Evolutionary conservation across 2,888 invertebrate genomes (phyloP).

Genomic region (Conops quadrifasciatus): DNA sequence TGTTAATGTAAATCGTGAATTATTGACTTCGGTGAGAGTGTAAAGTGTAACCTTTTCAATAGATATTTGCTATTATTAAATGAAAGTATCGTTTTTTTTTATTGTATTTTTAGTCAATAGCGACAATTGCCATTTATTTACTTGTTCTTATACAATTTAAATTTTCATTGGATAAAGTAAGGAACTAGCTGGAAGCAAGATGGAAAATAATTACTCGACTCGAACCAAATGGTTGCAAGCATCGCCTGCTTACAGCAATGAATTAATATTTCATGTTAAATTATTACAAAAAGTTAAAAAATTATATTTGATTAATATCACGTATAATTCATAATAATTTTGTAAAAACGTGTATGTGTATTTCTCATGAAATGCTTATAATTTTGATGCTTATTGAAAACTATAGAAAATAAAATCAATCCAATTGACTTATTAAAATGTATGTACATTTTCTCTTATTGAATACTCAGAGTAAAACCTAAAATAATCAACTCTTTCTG

Average conservation of each 20-base stretch:
- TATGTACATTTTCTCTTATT: too few species aligned
- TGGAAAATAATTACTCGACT: neutral
- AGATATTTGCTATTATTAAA: neutral
- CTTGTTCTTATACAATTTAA: conserved; percentile 75
- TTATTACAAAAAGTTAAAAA: too few species aligned
- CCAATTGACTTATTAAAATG: too few species aligned
- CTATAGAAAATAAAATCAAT: too few species aligned
- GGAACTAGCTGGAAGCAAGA: neutral
- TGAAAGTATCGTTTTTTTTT: conserved; percentile 22
- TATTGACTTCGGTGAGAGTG: conserved; percentile 71
- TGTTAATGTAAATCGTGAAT: conserved; percentile 72
- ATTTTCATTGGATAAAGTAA: conserved; percentile 65
- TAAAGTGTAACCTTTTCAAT: neutral
- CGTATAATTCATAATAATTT: neutral
- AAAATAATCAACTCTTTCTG: too few species aligned
- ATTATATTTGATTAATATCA: too few species aligned
- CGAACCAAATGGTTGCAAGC: too few species aligned
- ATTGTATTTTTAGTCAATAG: conserved; percentile 68
- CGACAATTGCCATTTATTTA: conserved; percentile 73
- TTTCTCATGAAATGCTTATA: neutral
- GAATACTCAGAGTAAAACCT: too few species aligned
- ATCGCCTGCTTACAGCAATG: too few species aligned
- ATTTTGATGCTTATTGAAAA: too few species aligned
- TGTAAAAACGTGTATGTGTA: neutral
- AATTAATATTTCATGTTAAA: too few species aligned